Conservation (phyloP, 1,140 invertebrate genomes). For the Papilio polyxenes region DNA sequence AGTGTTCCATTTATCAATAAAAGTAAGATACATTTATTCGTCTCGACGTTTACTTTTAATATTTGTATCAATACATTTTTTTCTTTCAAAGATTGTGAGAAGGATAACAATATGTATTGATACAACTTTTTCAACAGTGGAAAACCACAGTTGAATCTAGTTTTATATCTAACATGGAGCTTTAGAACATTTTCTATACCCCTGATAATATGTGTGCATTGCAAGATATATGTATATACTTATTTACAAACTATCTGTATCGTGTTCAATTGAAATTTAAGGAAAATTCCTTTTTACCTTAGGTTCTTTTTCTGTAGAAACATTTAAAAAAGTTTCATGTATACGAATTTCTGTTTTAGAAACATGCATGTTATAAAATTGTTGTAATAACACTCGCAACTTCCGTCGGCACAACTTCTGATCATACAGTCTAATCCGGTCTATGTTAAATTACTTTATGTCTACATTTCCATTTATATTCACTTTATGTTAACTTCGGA, state of each 20-base stretch:
- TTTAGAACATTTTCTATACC: no score
- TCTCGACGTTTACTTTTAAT: neutral
- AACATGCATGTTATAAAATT: neutral
- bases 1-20: neutral
- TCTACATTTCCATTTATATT: constrained; percentile 27
- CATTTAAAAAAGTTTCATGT: no score
- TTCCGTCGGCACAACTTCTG: neutral
- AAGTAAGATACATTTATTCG: neutral
- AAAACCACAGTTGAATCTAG: no score
- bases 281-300: no score
- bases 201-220: no score
- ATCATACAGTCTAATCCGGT: neutral
- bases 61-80: no score
- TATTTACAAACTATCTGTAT: no score
- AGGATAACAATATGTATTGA: neutral
- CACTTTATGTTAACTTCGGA: constrained; percentile 24
- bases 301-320: no score
- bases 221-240: no score
- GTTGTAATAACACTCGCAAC: neutral
- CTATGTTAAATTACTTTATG: constrained; percentile 24
- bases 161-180: no score
- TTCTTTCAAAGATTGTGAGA: neutral
- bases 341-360: neutral
- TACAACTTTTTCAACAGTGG: neutral
- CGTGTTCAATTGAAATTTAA: no score